Percentiles rank a stretch among this genome's conserved stretches.
Evolutionary conservation across 1,140 invertebrate species (phyloP).

Genomic region (Diorhabda elongata): DNA sequence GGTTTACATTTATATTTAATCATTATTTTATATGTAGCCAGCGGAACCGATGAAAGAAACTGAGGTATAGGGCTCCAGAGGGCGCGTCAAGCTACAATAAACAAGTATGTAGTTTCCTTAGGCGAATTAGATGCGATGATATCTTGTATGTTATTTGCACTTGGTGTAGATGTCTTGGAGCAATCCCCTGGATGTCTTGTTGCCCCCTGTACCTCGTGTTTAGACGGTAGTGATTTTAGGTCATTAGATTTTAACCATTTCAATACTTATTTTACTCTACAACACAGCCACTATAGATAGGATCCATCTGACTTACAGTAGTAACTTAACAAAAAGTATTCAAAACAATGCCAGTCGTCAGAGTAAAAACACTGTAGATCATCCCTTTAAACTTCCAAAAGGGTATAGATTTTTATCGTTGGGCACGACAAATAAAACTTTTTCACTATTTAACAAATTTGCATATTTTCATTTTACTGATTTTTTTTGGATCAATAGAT

Average conservation of each 20-base stretch:
- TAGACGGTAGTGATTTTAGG: conserved; percentile 18
- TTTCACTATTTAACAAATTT: too few species aligned
- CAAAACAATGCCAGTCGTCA: background rate
- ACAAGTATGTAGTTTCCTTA: conserved; percentile 59
- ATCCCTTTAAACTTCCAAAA: background rate
- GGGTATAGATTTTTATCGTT: too few species aligned
- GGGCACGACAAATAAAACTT: too few species aligned
- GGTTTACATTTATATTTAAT: conserved; percentile 14
- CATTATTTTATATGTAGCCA: conserved; percentile 51
- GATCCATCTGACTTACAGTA: conserved; percentile 1
- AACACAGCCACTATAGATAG: conserved; percentile 27
- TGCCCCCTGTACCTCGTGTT: conserved; percentile 34
- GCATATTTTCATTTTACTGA: too few species aligned
- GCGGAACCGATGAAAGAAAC: conserved; percentile 70
- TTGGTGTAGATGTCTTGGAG: conserved; percentile 43
- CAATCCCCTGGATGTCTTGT: conserved; percentile 39
- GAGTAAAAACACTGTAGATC: background rate
- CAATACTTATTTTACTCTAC: conserved; percentile 14
- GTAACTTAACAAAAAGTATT: background rate
- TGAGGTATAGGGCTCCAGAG: conserved; percentile 54
- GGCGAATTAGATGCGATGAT: conserved; percentile 45
- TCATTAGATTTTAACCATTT: background rate
- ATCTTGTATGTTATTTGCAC: conserved; percentile 43
- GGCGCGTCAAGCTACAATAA: conserved; percentile 54
- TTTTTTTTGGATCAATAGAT: too few species aligned